Percentiles rank a stretch among this genome's conserved stretches.
Evolutionary conservation across 2,113 vertebrate species (phyloP).

Genomic region (Hylia prasina): DNA sequence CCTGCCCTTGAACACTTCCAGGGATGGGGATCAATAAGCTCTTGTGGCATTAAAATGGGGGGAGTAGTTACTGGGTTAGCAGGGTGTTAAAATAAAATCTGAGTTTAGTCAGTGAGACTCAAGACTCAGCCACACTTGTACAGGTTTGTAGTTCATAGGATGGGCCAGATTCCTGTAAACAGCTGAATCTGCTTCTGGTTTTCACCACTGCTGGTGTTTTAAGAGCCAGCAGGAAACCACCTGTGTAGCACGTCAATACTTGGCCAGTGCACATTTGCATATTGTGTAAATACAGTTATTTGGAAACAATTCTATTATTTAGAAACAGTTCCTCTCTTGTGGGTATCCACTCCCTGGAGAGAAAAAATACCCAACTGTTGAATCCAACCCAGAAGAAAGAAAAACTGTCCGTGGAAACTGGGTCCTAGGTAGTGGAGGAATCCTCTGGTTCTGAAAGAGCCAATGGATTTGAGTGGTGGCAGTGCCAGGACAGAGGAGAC

Average conservation of each 20-base stretch:
- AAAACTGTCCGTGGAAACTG: not conserved
- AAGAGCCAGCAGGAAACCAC: not conserved
- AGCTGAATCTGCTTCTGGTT: not conserved
- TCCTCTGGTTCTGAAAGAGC: not conserved
- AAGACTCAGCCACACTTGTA: not conserved
- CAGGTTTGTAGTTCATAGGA: not conserved
- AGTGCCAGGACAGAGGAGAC: not conserved
- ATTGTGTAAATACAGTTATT: not conserved
- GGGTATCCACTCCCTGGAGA: rapidly evolving
- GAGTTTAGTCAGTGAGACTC: not conserved
- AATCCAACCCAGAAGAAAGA: not conserved
- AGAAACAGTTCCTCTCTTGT: not conserved
- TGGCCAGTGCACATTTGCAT: not conserved
- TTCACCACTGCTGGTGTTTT: not conserved
- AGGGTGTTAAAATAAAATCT: not conserved
- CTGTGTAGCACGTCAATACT: not conserved
- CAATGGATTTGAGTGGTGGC: not conserved
- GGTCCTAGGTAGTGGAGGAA: not conserved
- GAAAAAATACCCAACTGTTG: not conserved
- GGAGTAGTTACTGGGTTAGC: not conserved
- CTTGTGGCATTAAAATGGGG: not conserved
- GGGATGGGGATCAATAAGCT: not conserved
- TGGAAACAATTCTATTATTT: not conserved
- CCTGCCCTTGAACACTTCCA: not conserved
- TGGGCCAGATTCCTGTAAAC: not conserved